Base-by-base conservation (phyloP, 1,140 invertebrate genomes). In the Hirudo medicinalis region DNA sequence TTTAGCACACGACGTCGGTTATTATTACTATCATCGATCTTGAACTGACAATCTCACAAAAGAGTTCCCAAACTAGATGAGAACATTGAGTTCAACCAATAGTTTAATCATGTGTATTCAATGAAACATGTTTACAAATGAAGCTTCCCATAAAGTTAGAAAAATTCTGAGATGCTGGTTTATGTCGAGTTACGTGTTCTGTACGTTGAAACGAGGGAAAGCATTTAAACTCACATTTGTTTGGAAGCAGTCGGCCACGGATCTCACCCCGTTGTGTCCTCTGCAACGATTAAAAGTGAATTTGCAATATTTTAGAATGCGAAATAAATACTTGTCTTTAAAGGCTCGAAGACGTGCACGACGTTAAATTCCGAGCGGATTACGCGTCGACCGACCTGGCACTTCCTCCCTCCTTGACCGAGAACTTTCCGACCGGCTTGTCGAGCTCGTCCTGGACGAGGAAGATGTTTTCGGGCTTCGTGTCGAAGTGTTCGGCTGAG, bases 181-280 rank as follows among this genome's bases (percentile, higher is more conserved):
- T 3, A 6, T 36, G 32, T 36, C n/a, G n/a, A n/a, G n/a, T n/a
- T n/a, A 36, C 2, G 32, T 36, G 32, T 36, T 36, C 32, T 6
- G 6, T 36, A 6, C 6, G 32, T n/a, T n/a, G n/a, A n/a, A n/a
- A n/a, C n/a, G n/a, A n/a, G 32, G 6, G 6, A 36, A 36, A 36
- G 32, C 6, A 36, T 13, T 27, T 9, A 63, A 63, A 63, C 57
- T 63, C 29, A 63, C 57, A 63, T 63, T 32, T 27, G 57, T 27
- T n/a, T 25, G 29, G 22, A 63, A 63, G 29, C 57, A 63, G 57
- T 25, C 29, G 8, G 29, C 29, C 11, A 63, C 57, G 1, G 57
- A 63, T 32, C 29, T 63, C 57, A 63, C 57, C 8, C 57, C 57
- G 17, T 63, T 63, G 19, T 63, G 57, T 63, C 57, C 57, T 63